A percentile compares a stretch with the other conserved stretches of the same genome.
Conservation (phyloP, 2,797 vertebrate genomes). For the Pangasius macronema region DNA sequence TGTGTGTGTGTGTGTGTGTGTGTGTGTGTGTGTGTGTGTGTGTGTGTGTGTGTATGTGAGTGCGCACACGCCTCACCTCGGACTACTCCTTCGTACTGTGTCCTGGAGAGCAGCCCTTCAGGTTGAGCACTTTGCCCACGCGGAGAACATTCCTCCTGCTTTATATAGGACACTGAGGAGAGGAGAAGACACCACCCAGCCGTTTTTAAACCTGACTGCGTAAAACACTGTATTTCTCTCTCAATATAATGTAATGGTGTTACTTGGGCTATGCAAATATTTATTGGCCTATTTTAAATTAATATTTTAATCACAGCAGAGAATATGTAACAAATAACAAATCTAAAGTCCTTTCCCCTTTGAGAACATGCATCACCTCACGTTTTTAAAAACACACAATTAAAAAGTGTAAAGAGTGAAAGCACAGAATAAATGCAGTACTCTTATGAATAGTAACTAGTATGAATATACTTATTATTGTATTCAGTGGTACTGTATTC, state of each 20-base stretch:
- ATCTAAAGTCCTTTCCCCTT: background rate
- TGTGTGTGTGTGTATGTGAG: background rate
- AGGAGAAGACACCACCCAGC: background rate
- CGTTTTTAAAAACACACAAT: too few species aligned
- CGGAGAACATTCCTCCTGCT: constrained; percentile 87
- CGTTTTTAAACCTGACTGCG: background rate
- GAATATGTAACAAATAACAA: background rate
- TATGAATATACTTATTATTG: background rate
- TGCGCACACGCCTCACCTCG: constrained; percentile 71
- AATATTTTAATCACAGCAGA: background rate
- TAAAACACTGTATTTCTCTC: background rate
- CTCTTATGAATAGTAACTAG: background rate
- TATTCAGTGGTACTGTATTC: background rate
- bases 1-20: background rate
- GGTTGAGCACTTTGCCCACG: constrained; percentile 80
- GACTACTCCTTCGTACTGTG: constrained; percentile 86
- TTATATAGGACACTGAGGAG: constrained; percentile 80
- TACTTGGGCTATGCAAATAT: background rate
- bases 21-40: background rate
- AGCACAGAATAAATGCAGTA: background rate
- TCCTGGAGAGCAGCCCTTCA: constrained; percentile 83
- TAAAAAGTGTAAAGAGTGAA: background rate
- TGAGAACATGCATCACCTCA: background rate
- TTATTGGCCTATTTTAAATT: background rate
- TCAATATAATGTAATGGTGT: background rate